These are phyloP conservation scores for Rhodophaea formosa DNA, from an alignment of 2,888 invertebrate genomes.

Conservation along the genomic window DNA sequence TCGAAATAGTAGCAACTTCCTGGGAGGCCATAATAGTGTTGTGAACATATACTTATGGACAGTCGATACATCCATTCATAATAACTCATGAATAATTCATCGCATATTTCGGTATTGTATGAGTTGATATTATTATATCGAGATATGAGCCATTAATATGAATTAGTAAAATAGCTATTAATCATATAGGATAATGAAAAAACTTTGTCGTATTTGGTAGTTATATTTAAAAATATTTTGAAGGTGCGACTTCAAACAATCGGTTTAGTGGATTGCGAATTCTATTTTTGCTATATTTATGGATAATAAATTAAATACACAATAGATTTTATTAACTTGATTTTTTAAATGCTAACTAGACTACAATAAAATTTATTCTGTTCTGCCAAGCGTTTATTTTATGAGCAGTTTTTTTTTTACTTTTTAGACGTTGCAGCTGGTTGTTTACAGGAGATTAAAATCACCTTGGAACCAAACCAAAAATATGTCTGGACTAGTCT, in stretches of 20 bases:
- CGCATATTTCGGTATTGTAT: constrained; percentile 28
- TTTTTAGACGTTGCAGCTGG: too few species aligned
- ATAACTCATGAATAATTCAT: constrained; percentile 38
- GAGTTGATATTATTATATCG: constrained; percentile 30
- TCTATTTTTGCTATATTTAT: constrained; percentile 8
- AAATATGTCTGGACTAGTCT: too few species aligned
- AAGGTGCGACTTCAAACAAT: not conserved
- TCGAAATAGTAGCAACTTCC: constrained; percentile 41
- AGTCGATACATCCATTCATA: constrained; percentile 28
- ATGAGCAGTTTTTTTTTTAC: too few species aligned
- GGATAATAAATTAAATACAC: not conserved
- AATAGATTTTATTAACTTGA: not conserved
- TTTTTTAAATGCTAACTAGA: not conserved
- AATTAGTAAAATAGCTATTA: constrained; percentile 28
- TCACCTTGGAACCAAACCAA: too few species aligned
- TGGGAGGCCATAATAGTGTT: constrained; percentile 53
- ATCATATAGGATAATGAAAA: constrained; percentile 16
- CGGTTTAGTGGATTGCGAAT: not conserved
- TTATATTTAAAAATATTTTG: constrained; percentile 5
- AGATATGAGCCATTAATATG: constrained; percentile 28
- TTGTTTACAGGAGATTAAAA: too few species aligned
- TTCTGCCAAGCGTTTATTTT: too few species aligned
- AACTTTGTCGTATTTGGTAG: constrained; percentile 2
- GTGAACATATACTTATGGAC: constrained; percentile 33
- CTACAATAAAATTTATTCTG: not conserved